These are phyloP conservation scores for Mustela nigripes DNA, from an alignment of 2,113 vertebrate species.

Conservation along the genomic window DNA sequence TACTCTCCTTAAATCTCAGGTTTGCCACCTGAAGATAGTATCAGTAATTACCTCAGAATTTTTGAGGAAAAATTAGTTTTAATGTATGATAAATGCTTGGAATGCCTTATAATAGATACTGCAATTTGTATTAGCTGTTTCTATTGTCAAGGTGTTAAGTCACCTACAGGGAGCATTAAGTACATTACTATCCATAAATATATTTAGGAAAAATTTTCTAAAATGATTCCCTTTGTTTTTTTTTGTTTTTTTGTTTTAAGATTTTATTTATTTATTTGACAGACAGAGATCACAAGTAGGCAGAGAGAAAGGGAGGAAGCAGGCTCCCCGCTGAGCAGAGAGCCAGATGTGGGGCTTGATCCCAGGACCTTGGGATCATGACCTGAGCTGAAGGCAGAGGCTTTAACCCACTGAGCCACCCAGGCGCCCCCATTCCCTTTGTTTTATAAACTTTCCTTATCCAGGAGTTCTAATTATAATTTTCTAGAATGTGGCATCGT, in stretches of 20 bases:
- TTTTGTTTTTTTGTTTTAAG: too few species aligned
- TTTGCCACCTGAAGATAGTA: neutral
- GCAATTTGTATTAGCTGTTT: neutral
- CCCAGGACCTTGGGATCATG: too few species aligned
- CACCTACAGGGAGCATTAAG: neutral
- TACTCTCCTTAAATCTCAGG: conserved; percentile 2
- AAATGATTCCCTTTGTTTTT: neutral
- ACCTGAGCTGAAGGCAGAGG: too few species aligned
- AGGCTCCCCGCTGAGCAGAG: too few species aligned
- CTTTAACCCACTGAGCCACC: too few species aligned
- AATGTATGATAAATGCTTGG: neutral
- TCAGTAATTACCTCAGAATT: neutral
- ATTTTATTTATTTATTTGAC: too few species aligned
- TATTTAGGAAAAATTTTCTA: conserved; percentile 47
- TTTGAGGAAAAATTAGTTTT: conserved; percentile 35
- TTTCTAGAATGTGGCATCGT: neutral
- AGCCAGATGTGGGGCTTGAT: too few species aligned
- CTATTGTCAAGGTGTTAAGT: conserved; percentile 16
- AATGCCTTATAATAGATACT: neutral
- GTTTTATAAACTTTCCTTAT: neutral
- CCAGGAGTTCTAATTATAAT: neutral
- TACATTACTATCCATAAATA: neutral
- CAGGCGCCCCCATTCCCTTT: neutral
- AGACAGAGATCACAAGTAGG: too few species aligned
- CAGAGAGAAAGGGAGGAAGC: too few species aligned